Percentiles rank a stretch among this genome's conserved stretches.
phyloP scores from a whole-genome alignment of 2,113 vertebrate species.

The Saimiri boliviensis region DNA sequence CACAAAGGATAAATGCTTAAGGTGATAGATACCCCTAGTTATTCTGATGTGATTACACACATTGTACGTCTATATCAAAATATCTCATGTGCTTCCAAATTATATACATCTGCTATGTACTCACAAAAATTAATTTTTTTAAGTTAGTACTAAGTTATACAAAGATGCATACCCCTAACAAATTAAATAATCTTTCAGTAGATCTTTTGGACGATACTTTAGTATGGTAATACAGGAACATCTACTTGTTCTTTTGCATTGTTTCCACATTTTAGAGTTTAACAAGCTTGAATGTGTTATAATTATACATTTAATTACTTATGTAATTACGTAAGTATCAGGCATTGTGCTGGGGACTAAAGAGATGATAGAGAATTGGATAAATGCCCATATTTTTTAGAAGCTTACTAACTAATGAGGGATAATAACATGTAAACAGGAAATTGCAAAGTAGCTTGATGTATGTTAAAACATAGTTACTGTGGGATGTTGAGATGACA shows the following conservation, averaged over 20 bases:
- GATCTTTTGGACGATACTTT: background rate
- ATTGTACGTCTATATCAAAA: no score
- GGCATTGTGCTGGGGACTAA: background rate
- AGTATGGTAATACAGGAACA: background rate
- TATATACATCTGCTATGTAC: no score
- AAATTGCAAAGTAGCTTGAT: background rate
- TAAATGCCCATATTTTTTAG: background rate
- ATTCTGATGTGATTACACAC: no score
- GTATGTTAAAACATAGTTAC: background rate
- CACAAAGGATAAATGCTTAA: no score
- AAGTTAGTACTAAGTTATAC: background rate
- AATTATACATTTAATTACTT: background rate
- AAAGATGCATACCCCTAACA: background rate
- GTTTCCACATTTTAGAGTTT: conserved; percentile 8
- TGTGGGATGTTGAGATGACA: background rate
- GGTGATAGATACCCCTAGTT: no score
- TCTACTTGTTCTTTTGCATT: background rate
- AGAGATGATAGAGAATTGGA: background rate
- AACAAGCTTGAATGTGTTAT: background rate
- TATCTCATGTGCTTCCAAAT: no score
- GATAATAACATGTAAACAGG: background rate
- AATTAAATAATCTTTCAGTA: background rate
- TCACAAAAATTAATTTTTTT: no score
- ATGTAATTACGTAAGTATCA: background rate
- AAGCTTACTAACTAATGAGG: background rate